These are phyloP conservation scores for Coelogynopora nodosa DNA, from an alignment of 2,888 invertebrate species.

Conservation along the genomic window DNA sequence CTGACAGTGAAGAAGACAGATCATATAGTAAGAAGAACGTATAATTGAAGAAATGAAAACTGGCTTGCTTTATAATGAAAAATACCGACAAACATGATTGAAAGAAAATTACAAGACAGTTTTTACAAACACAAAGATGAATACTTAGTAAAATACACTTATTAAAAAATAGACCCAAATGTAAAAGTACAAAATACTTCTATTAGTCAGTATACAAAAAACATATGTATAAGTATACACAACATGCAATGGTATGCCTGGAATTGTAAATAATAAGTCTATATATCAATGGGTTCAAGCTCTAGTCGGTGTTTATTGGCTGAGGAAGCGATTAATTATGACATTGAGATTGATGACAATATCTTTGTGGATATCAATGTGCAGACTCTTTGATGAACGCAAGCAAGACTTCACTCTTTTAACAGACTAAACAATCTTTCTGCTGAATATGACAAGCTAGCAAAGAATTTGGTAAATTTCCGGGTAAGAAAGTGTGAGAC, in stretches of 20 bases:
- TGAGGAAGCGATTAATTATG: too few species aligned
- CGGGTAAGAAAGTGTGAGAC: too few species aligned
- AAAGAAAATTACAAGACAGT: too few species aligned
- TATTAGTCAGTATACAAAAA: background rate
- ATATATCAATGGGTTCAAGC: background rate
- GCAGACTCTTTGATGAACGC: too few species aligned
- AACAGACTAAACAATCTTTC: too few species aligned
- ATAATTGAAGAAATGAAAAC: background rate
- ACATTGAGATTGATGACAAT: too few species aligned
- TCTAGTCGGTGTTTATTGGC: background rate
- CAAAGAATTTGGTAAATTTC: too few species aligned
- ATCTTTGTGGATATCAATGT: too few species aligned
- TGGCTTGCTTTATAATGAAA: too few species aligned
- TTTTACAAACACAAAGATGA: background rate
- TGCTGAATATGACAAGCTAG: too few species aligned
- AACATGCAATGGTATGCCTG: background rate
- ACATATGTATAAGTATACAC: background rate
- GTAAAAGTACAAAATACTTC: background rate
- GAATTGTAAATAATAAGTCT: background rate
- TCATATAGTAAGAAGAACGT: background rate
- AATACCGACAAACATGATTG: background rate
- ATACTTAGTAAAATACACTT: background rate
- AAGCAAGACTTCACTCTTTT: too few species aligned
- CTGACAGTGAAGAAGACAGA: background rate
- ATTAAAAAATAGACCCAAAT: background rate